Base-by-base conservation (phyloP, 1,140 invertebrate genomes). In the Penaeus japonicus region DNA sequence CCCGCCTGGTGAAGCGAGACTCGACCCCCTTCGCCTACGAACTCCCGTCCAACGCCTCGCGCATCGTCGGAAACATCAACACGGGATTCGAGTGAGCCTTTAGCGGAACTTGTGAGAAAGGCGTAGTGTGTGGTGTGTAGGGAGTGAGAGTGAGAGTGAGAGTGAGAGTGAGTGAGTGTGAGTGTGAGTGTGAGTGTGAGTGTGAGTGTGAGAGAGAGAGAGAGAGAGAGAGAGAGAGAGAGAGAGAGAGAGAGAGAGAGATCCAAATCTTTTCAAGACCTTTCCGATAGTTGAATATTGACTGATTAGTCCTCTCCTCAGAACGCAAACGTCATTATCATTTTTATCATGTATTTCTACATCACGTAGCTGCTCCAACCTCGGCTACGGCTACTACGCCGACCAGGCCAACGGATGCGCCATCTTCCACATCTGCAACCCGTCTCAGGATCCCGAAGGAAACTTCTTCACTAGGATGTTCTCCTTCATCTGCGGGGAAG, bases 341-440 rank as follows among this genome's bases (percentile, higher is more conserved):
- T n/a, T n/a, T n/a, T n/a, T n/a, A n/a, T n/a, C n/a, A n/a, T n/a
- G n/a, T 70, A 22, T 70, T 4, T 65, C 18, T 82, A 22, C 73
- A 39, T 80, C 94, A 4, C 97, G 96, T 92, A 95, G 95, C 47
- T 97, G 96, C 91, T 94, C 95, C 84, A 95, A 95, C 77, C 94
- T 95, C 90, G 94, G 94, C 2, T 97, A 97, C 91, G 96, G 96
- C n/a, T 97, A 97, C 91, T 97, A 97, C 91, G 96, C 96, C 57
- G 96, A 97, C 91, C 94, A 96, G 20, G 96, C 96, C 91, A 97
- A 97, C 91, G 96, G 96, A 12, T 97, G 96, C 91, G 96, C 97
- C 92, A 93, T 97, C 89, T 97, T 97, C 93, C 96, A 97, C 92
- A 95, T 97, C 2, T 97, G 96, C 90, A 47, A 79, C 32, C 85